Evolutionary conservation across 2,888 invertebrate species (phyloP).

Genomic region (Pardosa pseudoannulata): DNA sequence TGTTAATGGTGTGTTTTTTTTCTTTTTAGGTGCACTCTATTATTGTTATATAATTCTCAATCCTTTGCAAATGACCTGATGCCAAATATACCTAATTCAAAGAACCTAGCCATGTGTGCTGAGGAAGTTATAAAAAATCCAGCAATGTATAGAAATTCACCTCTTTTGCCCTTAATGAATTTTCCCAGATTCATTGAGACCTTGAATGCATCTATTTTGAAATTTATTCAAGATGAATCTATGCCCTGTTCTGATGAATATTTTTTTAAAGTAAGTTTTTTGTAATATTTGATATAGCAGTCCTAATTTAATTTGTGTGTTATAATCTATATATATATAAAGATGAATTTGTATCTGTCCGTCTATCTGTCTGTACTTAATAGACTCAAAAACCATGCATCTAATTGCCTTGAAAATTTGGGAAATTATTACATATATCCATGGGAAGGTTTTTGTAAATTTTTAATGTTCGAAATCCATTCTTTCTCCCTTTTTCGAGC

Average conservation of each 20-base stretch:
- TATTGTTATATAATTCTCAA: slow-evolving; percentile 5
- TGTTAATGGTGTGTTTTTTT: not conserved
- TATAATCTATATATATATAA: too few relatives aligned
- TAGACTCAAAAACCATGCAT: too few relatives aligned
- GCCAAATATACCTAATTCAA: not conserved
- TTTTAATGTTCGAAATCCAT: too few relatives aligned
- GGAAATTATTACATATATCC: too few relatives aligned
- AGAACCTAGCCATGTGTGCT: not conserved
- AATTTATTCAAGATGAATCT: not conserved
- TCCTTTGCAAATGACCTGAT: not conserved
- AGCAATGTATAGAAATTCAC: not conserved
- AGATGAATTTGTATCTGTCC: too few relatives aligned
- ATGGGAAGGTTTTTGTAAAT: too few relatives aligned
- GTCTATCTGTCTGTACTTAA: too few relatives aligned
- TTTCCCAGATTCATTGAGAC: slow-evolving; percentile 9
- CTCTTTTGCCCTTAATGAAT: not conserved
- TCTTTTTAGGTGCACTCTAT: not conserved
- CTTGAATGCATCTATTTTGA: not conserved
- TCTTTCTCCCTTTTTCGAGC: too few relatives aligned
- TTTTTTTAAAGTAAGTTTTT: slow-evolving; percentile 43
- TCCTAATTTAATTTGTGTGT: too few relatives aligned
- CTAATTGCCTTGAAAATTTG: too few relatives aligned
- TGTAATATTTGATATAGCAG: too few relatives aligned
- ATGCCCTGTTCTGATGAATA: slow-evolving; percentile 11
- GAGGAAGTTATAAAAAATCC: not conserved